phyloP scores from a whole-genome alignment of 2,797 vertebrate genomes.

The Pseudocheirus occidentalis region DNA sequence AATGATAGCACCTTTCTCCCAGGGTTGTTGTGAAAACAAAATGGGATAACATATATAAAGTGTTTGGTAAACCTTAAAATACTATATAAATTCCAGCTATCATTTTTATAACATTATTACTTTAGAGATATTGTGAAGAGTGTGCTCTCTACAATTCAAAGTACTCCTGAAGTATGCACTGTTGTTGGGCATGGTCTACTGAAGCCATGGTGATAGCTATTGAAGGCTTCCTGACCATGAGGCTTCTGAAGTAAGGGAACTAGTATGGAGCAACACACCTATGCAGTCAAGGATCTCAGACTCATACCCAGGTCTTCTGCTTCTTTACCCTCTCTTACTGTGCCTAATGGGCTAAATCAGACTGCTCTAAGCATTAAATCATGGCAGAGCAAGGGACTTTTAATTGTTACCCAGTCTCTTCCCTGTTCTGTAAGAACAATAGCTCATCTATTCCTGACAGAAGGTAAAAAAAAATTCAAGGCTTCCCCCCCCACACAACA shows the following conservation, averaged over 20 bases:
- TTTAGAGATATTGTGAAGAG: neutral
- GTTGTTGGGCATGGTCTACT: neutral
- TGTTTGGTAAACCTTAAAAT: neutral
- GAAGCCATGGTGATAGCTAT: neutral
- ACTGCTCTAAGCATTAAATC: neutral
- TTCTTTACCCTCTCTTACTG: neutral
- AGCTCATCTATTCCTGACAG: neutral
- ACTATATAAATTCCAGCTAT: neutral
- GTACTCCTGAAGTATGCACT: neutral
- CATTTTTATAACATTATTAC: neutral
- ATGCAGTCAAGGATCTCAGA: neutral
- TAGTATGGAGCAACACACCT: neutral
- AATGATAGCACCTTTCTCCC: neutral
- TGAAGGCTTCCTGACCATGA: neutral
- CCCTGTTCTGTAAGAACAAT: neutral
- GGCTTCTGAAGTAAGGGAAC: neutral
- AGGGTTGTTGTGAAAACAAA: neutral
- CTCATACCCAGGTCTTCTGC: neutral
- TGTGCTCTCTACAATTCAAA: neutral
- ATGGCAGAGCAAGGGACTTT: neutral
- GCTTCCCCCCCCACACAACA: neutral
- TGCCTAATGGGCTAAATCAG: neutral
- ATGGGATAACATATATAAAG: neutral
- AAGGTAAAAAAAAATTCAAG: neutral
- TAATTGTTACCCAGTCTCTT: neutral